phyloP scores from a whole-genome alignment of 2,797 vertebrate genomes.

The Mus spretus region DNA sequence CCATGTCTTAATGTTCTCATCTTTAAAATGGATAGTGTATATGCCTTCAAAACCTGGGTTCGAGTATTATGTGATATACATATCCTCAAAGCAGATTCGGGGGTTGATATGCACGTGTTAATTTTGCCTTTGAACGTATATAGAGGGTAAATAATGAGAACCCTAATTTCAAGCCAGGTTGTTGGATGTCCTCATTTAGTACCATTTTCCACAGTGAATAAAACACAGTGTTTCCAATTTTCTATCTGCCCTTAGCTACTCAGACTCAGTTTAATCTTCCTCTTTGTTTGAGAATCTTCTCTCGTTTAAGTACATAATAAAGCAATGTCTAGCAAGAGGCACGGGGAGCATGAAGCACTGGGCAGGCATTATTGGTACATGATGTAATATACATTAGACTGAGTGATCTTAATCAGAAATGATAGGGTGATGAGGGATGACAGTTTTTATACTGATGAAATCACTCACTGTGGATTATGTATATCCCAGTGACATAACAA shows the following conservation, averaged over 20 bases:
- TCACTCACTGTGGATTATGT: conserved; percentile 22
- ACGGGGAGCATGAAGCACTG: background rate
- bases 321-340: conserved; percentile 23
- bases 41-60: background rate
- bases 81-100: background rate
- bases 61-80: background rate
- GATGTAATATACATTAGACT: conserved; percentile 31
- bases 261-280: conserved; percentile 43
- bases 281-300: conserved; percentile 34
- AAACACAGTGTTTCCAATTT: conserved; percentile 21
- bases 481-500: conserved; percentile 33
- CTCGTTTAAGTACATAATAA: conserved; percentile 11
- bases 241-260: background rate
- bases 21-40: conserved; percentile 4
- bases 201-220: background rate
- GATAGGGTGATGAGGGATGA: conserved; percentile 39
- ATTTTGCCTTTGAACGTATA: background rate
- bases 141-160: background rate
- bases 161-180: background rate
- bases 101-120: background rate
- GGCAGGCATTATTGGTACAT: conserved; percentile 51
- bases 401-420: conserved; percentile 65
- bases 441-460: conserved; percentile 46
- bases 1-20: background rate
- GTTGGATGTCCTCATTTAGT: background rate